Base-by-base conservation (phyloP, 2,797 vertebrate genomes). In the Cuniculus paca region DNA sequence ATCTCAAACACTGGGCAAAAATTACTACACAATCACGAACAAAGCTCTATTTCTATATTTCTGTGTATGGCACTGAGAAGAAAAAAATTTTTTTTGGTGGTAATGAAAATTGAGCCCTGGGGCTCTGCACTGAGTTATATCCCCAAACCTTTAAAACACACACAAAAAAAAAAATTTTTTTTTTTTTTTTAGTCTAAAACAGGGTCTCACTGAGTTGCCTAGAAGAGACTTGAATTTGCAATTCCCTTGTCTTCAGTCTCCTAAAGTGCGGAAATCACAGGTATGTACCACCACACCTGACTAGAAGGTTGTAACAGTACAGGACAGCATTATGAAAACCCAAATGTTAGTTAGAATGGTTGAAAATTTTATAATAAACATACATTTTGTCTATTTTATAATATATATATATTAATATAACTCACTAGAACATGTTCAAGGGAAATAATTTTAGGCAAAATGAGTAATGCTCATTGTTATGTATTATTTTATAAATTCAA, bases 361-460 rank as follows among this genome's bases (percentile, higher is more conserved):
- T 48, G 42, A 63, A 39, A 83, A 80, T 56, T 95, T 93, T 68
- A 88, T 34, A 93, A 50, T 24, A 95, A 61, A 61, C 1, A 50
- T 10, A 50, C 2, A 84, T 50, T 39, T 79, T 50, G 50, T 70
- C 68, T 39, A 70, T n/a, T 74, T 60, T 63, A 54, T 2, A 80
- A 60, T 12, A 72, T 52, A 50, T n/a, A 54, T 3, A 52, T 1
- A 63, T 77, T 72, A 78, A 93, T 5, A 89, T 4, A 97, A 10
- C 39, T 92, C 16, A 94, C 17, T 80, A 84, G 19, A 91, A 90
- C 26, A 89, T 88, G 48, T 86, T 97, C 56, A 89, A 83, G 94
- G 48, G 82, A 10, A 88, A 48, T 45, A 45, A 89, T 50, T 94
- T 86, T 88, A 77, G 42, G 39, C 9, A 72, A 75, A 28, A 91